Evolutionary conservation across 2,113 vertebrate species (phyloP).

Genomic region (Oxygymnocypris stewartii): DNA sequence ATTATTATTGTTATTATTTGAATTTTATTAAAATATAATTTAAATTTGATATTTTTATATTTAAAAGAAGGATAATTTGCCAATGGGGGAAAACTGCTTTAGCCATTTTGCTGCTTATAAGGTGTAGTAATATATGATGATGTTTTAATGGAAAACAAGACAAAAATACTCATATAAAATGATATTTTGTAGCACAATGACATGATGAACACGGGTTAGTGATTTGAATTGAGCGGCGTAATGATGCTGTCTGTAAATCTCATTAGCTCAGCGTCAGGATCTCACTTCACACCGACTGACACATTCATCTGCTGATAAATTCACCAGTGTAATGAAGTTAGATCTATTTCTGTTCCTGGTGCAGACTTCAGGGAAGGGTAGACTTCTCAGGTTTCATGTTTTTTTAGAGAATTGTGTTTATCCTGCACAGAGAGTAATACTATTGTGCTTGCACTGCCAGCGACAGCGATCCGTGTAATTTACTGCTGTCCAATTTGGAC

Average conservation of each 20-base stretch:
- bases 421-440: conserved; percentile 6
- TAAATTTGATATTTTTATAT: neutral
- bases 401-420: conserved; percentile 31
- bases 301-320: conserved; percentile 20
- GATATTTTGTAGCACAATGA: neutral
- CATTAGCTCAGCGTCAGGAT: conserved; percentile 38
- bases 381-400: neutral
- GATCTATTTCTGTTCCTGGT: conserved; percentile 15
- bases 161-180: neutral
- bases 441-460: conserved; percentile 1
- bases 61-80: neutral
- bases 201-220: neutral
- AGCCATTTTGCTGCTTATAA: neutral
- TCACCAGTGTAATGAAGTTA: conserved; percentile 46
- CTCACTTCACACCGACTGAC: conserved; percentile 26
- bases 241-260: conserved; percentile 40
- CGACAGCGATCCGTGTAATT: neutral
- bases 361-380: conserved; percentile 3
- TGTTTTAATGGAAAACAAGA: neutral
- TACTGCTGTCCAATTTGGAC: neutral
- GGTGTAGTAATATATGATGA: neutral
- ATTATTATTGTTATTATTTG: too few relatives aligned
- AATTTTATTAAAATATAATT: neutral
- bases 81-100: neutral
- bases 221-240: conserved; percentile 6